Conservation (phyloP, 2,888 invertebrate genomes). For the Euclidia mi region DNA sequence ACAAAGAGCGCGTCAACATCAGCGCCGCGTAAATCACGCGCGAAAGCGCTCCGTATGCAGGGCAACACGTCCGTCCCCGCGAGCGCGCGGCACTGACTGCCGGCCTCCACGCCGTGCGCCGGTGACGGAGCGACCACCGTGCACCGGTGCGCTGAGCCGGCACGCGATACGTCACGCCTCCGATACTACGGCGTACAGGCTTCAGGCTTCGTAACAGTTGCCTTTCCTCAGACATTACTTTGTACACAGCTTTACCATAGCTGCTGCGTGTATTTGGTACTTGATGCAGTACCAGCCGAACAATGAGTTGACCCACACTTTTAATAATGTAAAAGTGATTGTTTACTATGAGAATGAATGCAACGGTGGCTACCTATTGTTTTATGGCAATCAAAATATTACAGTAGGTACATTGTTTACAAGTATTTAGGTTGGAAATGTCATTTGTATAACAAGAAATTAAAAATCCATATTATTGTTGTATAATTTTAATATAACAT, state of each 20-base stretch:
- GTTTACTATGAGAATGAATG: conserved; percentile 78
- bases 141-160: conserved; percentile 40
- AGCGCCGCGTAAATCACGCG: conserved; percentile 73
- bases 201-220: conserved; percentile 37
- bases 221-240: conserved; percentile 41
- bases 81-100: conserved; percentile 79
- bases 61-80: conserved; percentile 74
- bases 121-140: conserved; percentile 38
- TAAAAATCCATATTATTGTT: too few species aligned
- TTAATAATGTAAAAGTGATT: conserved; percentile 77
- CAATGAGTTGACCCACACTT: conserved; percentile 76
- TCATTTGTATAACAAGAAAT: neutral
- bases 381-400: conserved; percentile 71
- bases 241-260: conserved; percentile 48
- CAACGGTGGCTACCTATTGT: conserved; percentile 75
- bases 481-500: too few species aligned
- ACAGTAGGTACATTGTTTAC: conserved; percentile 64
- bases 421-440: conserved; percentile 34
- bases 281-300: conserved; percentile 52
- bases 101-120: conserved; percentile 45
- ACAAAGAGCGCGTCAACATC: conserved; percentile 83
- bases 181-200: conserved; percentile 23
- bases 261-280: conserved; percentile 54
- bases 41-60: conserved; percentile 72
- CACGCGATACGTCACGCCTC: conserved; percentile 38